These are phyloP conservation scores for Telmatochromis sp. DNA, from an alignment of 2,113 vertebrate genomes.

Conservation along the genomic window DNA sequence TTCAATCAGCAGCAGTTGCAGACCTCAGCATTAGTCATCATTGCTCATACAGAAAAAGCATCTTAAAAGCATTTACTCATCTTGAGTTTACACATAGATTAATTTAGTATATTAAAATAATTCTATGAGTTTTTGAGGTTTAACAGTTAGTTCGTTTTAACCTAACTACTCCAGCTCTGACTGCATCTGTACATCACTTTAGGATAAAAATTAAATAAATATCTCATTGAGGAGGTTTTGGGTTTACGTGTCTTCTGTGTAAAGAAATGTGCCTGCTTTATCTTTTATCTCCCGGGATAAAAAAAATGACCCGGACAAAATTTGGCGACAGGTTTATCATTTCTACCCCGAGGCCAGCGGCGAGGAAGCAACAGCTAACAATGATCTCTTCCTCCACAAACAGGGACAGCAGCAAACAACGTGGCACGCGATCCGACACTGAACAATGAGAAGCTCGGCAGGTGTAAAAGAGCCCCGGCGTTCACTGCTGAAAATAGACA, in stretches of 20 bases:
- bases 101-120: not conserved
- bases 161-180: not conserved
- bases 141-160: not conserved
- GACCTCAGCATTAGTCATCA: not conserved
- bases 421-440: not conserved
- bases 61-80: not conserved
- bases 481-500: not conserved
- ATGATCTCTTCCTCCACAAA: constrained; percentile 31
- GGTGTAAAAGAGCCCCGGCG: not conserved
- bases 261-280: not conserved
- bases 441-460: not conserved
- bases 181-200: not conserved
- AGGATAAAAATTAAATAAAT: not conserved
- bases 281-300: not conserved
- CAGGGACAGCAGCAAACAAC: not conserved
- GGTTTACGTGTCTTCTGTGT: not conserved
- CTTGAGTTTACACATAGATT: not conserved
- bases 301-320: not conserved
- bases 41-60: not conserved
- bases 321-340: not conserved
- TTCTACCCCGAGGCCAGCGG: not conserved
- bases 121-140: not conserved
- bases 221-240: not conserved
- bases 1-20: not conserved
- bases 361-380: constrained; percentile 22